Evolutionary conservation across 53 echinoderm and acorn worm species (phyloP).

Genomic region (Echinarachnius parma): DNA sequence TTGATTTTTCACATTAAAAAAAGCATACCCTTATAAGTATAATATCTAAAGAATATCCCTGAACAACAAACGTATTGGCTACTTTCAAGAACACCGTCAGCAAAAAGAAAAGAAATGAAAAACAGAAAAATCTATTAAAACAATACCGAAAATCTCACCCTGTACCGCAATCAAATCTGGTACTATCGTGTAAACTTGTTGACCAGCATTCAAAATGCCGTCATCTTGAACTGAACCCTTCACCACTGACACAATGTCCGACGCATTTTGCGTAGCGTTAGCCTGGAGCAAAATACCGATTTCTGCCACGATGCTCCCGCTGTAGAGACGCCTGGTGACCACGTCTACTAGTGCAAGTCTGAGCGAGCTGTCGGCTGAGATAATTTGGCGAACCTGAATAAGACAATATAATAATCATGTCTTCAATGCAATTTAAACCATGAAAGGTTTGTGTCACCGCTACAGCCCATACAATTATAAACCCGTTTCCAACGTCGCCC

Average conservation of each 20-base stretch:
- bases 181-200: not conserved
- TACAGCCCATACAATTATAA: not conserved
- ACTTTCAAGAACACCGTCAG: too few relatives aligned
- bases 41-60: too few relatives aligned
- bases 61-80: too few relatives aligned
- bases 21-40: too few relatives aligned
- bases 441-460: not conserved
- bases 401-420: too few relatives aligned
- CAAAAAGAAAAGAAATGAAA: too few relatives aligned
- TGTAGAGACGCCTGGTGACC: constrained; percentile 10
- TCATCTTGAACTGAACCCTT: not conserved
- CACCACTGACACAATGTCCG: not conserved
- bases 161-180: not conserved
- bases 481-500: not conserved
- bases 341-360: constrained; percentile 8
- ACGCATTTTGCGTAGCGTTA: not conserved
- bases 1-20: too few relatives aligned
- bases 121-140: not conserved
- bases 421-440: not conserved
- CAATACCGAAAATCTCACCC: not conserved
- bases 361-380: constrained; percentile 5
- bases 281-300: not conserved
- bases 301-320: constrained; percentile 8
- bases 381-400: constrained; percentile 22
- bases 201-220: not conserved